Evolutionary conservation across 2,888 invertebrate genomes (phyloP).

Genomic region (Leptinotarsa juncta): DNA sequence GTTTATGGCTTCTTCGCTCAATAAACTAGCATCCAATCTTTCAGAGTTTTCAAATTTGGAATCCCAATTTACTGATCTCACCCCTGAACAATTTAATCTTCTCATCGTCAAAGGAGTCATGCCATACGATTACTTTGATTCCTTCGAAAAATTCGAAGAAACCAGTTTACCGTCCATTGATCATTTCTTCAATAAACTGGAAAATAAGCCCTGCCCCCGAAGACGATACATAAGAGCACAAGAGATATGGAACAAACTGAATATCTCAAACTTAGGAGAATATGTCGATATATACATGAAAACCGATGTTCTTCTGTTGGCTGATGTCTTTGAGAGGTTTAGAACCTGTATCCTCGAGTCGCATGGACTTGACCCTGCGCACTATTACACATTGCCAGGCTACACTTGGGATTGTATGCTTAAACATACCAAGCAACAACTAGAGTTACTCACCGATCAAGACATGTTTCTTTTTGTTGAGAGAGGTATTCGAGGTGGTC

Average conservation of each 20-base stretch:
- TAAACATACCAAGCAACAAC: slow-evolving; percentile 53
- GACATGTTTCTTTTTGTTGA: slow-evolving; percentile 51
- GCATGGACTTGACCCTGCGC: slow-evolving; percentile 43
- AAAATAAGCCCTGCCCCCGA: slow-evolving; percentile 26
- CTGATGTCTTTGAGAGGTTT: slow-evolving; percentile 15
- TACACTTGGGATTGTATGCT: slow-evolving; percentile 59
- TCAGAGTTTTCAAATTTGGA: slow-evolving; percentile 30
- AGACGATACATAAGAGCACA: slow-evolving; percentile 26
- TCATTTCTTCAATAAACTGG: slow-evolving; percentile 22
- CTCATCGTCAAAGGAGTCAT: slow-evolving; percentile 34
- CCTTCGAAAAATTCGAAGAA: slow-evolving; percentile 24
- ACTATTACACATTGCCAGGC: slow-evolving; percentile 58
- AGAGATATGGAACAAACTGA: slow-evolving; percentile 31
- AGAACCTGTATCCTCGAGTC: neutral
- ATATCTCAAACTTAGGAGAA: slow-evolving; percentile 35
- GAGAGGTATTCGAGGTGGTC: slow-evolving; percentile 24
- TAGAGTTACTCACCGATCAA: slow-evolving; percentile 57
- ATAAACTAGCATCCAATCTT: slow-evolving; percentile 48
- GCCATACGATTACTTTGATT: slow-evolving; percentile 31
- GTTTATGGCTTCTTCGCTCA: slow-evolving; percentile 48
- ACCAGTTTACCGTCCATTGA: slow-evolving; percentile 10
- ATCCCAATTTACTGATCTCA: slow-evolving; percentile 18
- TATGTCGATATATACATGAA: slow-evolving; percentile 26
- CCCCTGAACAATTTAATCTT: slow-evolving; percentile 33
- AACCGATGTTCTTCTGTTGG: too few relatives aligned